phyloP scores from a whole-genome alignment of 2,888 invertebrate species.

The Ophioninae sp. region DNA sequence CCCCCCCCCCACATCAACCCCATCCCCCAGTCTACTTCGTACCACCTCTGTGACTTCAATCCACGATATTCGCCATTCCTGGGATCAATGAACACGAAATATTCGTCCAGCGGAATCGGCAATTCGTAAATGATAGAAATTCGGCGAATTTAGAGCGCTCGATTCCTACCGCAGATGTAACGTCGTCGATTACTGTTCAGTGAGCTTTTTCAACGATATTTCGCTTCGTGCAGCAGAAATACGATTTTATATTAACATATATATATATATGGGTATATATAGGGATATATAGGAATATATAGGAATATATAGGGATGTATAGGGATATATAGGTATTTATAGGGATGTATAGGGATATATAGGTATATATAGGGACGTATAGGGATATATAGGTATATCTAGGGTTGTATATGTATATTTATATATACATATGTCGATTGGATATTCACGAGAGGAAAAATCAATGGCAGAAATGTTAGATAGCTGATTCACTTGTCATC shows the following conservation, averaged over 20 bases:
- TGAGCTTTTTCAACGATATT: slow-evolving; percentile 43
- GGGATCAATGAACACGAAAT: slow-evolving; percentile 71
- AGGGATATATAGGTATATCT: too few species aligned
- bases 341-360: too few species aligned
- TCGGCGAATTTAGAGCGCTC: slow-evolving; percentile 44
- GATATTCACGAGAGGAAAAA: too few species aligned
- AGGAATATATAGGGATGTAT: not conserved
- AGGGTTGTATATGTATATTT: too few species aligned
- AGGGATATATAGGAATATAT: not conserved
- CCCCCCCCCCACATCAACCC: slow-evolving; percentile 7
- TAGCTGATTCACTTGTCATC: not conserved
- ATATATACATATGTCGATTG: too few species aligned
- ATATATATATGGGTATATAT: not conserved
- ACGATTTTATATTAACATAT: not conserved
- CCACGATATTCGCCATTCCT: slow-evolving; percentile 20
- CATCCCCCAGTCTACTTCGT: not conserved
- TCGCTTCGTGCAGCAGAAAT: not conserved
- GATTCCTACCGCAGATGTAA: slow-evolving; percentile 35
- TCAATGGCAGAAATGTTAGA: too few species aligned
- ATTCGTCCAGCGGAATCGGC: slow-evolving; percentile 59
- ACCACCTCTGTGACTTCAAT: not conserved
- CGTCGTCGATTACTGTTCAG: slow-evolving; percentile 52
- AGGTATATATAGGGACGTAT: too few species aligned
- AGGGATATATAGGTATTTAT: not conserved
- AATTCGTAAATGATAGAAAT: slow-evolving; percentile 63